Evolutionary conservation across 2,888 invertebrate genomes (phyloP), one percentile per base, ranked within the genome.

Genomic region (Antitype chi): DNA sequence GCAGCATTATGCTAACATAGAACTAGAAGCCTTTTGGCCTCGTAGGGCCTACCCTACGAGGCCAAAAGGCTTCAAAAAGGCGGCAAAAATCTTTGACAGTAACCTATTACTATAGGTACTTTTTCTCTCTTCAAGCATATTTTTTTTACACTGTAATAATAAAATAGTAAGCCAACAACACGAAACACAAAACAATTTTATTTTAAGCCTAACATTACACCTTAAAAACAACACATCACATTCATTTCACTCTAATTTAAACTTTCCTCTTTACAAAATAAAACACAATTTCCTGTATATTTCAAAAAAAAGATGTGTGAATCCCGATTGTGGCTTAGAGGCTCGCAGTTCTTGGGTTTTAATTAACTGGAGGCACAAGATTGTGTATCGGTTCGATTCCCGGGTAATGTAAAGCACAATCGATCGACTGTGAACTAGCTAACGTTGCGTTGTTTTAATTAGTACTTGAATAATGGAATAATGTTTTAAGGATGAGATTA

Each of bases 371-470:
- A 83, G 62, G 76, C 80, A 73, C 60, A 78, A 88, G 88, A 88
- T 87, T 76, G 89, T 82, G 74, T 85, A 82, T 85, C 79, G 63
- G 84, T 83, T 84, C 84, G 84, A 85, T 86, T 84, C 87, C 86
- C 80, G 76, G 64, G 68, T 80, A 86, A 80, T 86, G 83, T 83
- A 86, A 83, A 84, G 62, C 74, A 84, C 80, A 87, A 82, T 88
- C 85, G 88, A 84, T 82, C 74, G 82, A 63, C 53, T 74, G 17
- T 59, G 69, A 78, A 80, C 70, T 80, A 77, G 76, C 63, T 76
- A 68, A 74, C 77, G 59, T 76, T 53, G 87, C 71, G 82, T 80
- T 87, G 87, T 88, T 88, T 88, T 88, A 88, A 88, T 88, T 88
- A 87, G 84, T 82, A 76, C 55, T 52, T 57, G 85, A 85, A 85